Conservation (phyloP, 1,140 invertebrate genomes). For the Notospermus geniculatus region DNA sequence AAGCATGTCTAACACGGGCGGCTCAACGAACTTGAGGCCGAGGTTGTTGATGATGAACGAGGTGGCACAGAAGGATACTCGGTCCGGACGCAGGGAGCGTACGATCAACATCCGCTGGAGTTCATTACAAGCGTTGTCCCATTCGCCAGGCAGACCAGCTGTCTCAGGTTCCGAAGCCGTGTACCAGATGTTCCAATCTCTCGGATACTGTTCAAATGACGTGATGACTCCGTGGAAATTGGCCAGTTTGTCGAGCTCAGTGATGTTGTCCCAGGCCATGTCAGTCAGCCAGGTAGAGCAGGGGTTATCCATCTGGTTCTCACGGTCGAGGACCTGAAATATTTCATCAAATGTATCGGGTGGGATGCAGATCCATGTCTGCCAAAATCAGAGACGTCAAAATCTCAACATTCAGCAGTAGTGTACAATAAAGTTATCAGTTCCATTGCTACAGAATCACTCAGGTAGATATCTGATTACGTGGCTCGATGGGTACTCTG, state of each 20-base stretch:
- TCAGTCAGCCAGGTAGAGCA: conserved; percentile 73
- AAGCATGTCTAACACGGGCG: conserved; percentile 56
- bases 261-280: conserved; percentile 81
- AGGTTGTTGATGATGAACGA: conserved; percentile 57
- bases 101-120: conserved; percentile 57
- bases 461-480: too few species aligned
- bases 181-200: conserved; percentile 80
- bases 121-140: conserved; percentile 75
- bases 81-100: conserved; percentile 53
- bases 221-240: conserved; percentile 78
- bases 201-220: conserved; percentile 72
- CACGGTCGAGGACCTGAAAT: conserved; percentile 68
- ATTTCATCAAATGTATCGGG: too few species aligned
- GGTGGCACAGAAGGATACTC: conserved; percentile 55
- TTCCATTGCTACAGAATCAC: too few species aligned
- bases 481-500: too few species aligned
- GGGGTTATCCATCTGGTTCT: conserved; percentile 78
- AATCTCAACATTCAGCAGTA: too few species aligned
- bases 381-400: too few species aligned
- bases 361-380: too few species aligned
- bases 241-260: conserved; percentile 77
- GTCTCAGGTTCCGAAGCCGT: conserved; percentile 70
- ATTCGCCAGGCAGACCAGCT: conserved; percentile 68
- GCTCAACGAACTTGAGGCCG: conserved; percentile 56
- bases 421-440: too few species aligned